phyloP scores from a whole-genome alignment of 2,797 vertebrate species.

The Artibeus jamaicensis region DNA sequence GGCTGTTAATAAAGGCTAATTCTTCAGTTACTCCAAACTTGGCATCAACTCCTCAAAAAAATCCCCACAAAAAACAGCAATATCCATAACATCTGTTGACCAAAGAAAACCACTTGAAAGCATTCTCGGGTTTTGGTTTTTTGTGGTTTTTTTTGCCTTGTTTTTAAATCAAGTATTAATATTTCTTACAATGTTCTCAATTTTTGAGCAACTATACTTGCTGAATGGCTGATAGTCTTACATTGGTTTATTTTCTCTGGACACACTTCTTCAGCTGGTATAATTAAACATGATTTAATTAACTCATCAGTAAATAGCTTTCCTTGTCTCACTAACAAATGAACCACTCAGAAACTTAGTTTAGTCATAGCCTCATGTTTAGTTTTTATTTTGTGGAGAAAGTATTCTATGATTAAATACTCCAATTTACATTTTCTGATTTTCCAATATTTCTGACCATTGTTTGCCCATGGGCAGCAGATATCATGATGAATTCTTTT shows the following conservation, averaged over 20 bases:
- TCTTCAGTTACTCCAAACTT: not conserved
- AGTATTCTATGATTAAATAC: not conserved
- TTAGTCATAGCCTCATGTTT: not conserved
- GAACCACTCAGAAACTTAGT: not conserved
- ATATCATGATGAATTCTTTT: not conserved
- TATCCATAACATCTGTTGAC: not conserved
- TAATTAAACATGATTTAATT: not conserved
- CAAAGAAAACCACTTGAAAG: not conserved
- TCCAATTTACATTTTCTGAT: not conserved
- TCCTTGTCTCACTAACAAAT: not conserved
- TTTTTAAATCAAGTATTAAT: not conserved
- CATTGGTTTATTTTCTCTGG: not conserved
- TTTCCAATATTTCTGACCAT: not conserved
- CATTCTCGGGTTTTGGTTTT: not conserved
- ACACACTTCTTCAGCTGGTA: not conserved
- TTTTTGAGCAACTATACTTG: not conserved
- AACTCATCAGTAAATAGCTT: not conserved
- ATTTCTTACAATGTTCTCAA: not conserved
- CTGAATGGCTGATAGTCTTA: not conserved
- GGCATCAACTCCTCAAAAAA: not conserved
- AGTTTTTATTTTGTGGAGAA: not conserved
- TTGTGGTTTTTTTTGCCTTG: not conserved
- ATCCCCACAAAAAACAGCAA: not conserved
- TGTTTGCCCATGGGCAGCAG: not conserved
- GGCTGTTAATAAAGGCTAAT: not conserved